Conservation (phyloP, 2,888 invertebrate genomes). For the Aspidapion aeneum region DNA sequence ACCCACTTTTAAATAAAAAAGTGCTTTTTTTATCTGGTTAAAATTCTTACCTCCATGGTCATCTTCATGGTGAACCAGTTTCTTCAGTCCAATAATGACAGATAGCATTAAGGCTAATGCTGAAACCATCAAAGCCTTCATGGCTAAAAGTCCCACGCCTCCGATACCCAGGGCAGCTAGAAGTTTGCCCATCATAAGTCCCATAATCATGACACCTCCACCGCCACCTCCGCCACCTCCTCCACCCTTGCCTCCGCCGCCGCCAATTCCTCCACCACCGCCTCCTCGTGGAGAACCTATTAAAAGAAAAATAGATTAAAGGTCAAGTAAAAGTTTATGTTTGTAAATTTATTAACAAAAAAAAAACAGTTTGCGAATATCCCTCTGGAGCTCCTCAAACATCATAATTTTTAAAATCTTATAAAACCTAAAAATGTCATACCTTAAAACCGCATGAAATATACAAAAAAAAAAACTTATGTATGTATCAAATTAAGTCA, state of each 20-base stretch:
- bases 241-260: conserved; percentile 51
- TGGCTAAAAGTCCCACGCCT: conserved; percentile 69
- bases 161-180: conserved; percentile 73
- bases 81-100: conserved; percentile 71
- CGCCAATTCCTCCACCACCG: conserved; percentile 28
- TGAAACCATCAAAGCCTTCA: conserved; percentile 62
- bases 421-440: too few species aligned
- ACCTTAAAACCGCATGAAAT: too few species aligned
- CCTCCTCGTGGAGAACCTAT: conserved; percentile 57
- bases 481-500: too few species aligned
- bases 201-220: conserved; percentile 58
- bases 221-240: conserved; percentile 49
- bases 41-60: conserved; percentile 42
- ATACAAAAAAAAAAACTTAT: too few species aligned
- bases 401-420: too few species aligned
- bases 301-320: neutral
- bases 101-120: conserved; percentile 73
- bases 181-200: conserved; percentile 75
- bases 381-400: too few species aligned
- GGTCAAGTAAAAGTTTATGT: too few species aligned
- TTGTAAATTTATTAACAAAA: too few species aligned
- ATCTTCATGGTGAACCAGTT: conserved; percentile 57
- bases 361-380: too few species aligned
- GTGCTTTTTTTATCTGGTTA: too few species aligned
- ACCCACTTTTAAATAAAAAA: too few species aligned